Conservation (phyloP, 2,113 vertebrate genomes). For the Leucopternis melanops region DNA sequence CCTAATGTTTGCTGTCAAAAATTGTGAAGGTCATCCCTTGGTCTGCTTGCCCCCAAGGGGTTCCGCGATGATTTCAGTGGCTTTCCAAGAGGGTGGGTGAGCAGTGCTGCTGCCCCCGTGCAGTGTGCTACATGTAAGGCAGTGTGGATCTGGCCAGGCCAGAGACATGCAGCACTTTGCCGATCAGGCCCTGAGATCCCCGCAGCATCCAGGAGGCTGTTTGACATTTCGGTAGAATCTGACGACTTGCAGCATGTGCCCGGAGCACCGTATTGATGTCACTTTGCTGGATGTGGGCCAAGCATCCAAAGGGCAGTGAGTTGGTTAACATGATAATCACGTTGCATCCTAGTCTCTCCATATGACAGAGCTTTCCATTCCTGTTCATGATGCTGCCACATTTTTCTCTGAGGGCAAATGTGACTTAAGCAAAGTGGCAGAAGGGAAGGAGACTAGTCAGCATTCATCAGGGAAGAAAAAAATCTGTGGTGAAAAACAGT, state of each 20-base stretch:
- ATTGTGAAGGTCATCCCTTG: neutral
- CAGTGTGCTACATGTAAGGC: neutral
- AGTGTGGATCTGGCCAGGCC: neutral
- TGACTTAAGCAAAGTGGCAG: constrained; percentile 9
- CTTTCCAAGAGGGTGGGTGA: neutral
- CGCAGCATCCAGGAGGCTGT: fast-evolving
- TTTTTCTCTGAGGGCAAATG: neutral
- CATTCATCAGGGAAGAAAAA: neutral
- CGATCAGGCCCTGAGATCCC: neutral
- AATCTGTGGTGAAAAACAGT: neutral
- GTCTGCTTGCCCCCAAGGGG: neutral
- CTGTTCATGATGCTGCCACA: neutral
- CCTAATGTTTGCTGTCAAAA: neutral
- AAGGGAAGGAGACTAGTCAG: neutral
- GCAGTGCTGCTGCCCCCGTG: fast-evolving
- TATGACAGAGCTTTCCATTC: neutral
- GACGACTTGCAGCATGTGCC: neutral
- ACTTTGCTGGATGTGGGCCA: neutral
- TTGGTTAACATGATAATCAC: neutral
- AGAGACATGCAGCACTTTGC: neutral
- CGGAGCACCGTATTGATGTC: neutral
- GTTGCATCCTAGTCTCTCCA: neutral
- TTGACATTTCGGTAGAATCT: neutral
- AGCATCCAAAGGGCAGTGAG: neutral
- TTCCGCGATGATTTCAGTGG: neutral